Evolutionary conservation across 2,797 vertebrate genomes (phyloP).

Genomic region (Masticophis lateralis): DNA sequence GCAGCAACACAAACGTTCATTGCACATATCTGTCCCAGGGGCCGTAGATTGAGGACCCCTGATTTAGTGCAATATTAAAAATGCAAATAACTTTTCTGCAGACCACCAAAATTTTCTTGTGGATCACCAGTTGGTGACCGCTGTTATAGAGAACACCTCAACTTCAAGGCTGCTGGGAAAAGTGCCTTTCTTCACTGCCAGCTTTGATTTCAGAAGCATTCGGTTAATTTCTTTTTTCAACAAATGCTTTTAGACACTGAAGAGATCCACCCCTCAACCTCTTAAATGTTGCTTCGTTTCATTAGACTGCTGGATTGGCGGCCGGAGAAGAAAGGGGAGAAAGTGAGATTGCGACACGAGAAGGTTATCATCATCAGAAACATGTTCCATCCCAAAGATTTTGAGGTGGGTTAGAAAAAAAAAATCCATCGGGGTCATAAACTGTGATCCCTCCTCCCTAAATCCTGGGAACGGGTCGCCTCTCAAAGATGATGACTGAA

Average conservation of each 20-base stretch:
- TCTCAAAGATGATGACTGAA: not conserved
- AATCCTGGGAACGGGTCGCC: not conserved
- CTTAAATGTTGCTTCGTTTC: slow-evolving; percentile 65
- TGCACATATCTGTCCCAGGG: too few species aligned
- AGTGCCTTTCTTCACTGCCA: not conserved
- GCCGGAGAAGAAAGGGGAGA: slow-evolving; percentile 85
- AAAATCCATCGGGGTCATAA: not conserved
- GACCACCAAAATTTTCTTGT: too few species aligned
- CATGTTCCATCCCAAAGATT: slow-evolving; percentile 97
- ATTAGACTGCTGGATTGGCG: slow-evolving; percentile 94
- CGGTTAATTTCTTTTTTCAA: slow-evolving; percentile 52
- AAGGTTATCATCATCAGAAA: slow-evolving; percentile 92
- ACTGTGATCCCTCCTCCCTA: not conserved
- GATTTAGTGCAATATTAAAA: too few species aligned
- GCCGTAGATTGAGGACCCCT: too few species aligned
- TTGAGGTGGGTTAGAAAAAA: slow-evolving; percentile 80
- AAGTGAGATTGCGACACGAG: slow-evolving; percentile 82
- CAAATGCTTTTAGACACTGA: slow-evolving; percentile 64
- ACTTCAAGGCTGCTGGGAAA: not conserved
- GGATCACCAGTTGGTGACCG: too few species aligned
- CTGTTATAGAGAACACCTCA: not conserved
- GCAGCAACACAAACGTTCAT: too few species aligned
- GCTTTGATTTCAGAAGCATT: slow-evolving; percentile 29
- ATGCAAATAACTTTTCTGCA: too few species aligned
- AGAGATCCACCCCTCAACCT: slow-evolving; percentile 59